A percentile compares a stretch with the other conserved stretches of the same genome.
phyloP scores from a whole-genome alignment of 2,113 vertebrate species.

The Bothrops jararaca region DNA sequence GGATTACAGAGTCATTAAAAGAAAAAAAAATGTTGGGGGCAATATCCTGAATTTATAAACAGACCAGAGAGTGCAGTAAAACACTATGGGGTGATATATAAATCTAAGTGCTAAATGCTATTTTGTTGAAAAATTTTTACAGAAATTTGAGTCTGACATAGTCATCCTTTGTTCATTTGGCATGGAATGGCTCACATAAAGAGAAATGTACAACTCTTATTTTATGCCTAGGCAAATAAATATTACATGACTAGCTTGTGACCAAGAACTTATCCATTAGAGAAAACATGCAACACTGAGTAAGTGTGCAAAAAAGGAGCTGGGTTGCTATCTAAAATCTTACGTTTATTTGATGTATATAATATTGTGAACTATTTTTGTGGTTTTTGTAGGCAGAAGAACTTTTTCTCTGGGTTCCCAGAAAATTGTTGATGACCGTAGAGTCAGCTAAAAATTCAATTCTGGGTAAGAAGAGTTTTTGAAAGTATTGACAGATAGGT shows the following conservation, averaged over 20 bases:
- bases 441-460: conserved; percentile 94
- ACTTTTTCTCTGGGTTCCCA: conserved; percentile 94
- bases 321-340: background rate
- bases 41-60: background rate
- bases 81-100: background rate
- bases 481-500: conserved; percentile 16
- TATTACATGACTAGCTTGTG: background rate
- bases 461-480: conserved; percentile 80
- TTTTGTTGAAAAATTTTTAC: background rate
- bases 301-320: background rate
- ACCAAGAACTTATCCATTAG: background rate
- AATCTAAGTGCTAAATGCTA: background rate
- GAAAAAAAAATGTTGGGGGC: background rate
- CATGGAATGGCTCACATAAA: background rate
- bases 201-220: background rate
- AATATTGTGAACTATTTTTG: background rate
- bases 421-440: conserved; percentile 95
- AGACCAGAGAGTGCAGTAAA: background rate
- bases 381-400: conserved; percentile 84
- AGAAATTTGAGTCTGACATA: background rate
- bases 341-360: background rate
- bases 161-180: background rate
- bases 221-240: background rate
- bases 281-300: background rate
- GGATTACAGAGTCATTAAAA: background rate